A percentile compares a stretch with the other conserved stretches of the same genome.
Evolutionary conservation across 2,888 invertebrate genomes (phyloP).

Genomic region (Germaria angustata): DNA sequence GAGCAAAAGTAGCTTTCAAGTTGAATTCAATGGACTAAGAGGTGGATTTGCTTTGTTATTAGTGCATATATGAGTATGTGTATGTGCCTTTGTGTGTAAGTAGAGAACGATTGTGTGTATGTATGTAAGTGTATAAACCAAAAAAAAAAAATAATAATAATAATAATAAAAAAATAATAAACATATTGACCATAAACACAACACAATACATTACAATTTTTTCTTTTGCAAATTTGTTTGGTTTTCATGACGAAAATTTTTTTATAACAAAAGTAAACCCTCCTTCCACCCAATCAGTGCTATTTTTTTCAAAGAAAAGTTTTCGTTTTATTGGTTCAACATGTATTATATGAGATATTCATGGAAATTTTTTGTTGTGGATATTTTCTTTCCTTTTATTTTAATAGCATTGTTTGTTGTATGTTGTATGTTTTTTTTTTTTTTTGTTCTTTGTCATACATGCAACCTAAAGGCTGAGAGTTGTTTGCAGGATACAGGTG

Average conservation of each 20-base stretch:
- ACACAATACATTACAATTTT: conserved; percentile 45
- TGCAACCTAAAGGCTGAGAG: conserved; percentile 2
- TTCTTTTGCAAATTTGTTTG: conserved; percentile 52
- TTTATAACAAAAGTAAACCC: neutral
- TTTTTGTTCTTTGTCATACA: neutral
- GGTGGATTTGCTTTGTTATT: conserved; percentile 48
- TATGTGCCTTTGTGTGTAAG: neutral
- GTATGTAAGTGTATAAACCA: conserved; percentile 10
- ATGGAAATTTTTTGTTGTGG: conserved; percentile 22
- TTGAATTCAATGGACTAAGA: conserved; percentile 30
- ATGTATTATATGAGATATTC: conserved; percentile 48
- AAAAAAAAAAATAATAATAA: conserved; percentile 58
- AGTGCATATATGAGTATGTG: neutral
- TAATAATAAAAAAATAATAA: conserved; percentile 56
- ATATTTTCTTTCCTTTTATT: conserved; percentile 17
- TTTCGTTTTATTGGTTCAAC: conserved; percentile 56
- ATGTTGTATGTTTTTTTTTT: neutral
- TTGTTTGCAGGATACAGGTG: conserved; percentile 23
- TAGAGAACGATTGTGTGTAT: conserved; percentile 20
- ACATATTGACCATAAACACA: conserved; percentile 65
- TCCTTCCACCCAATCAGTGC: too few relatives aligned
- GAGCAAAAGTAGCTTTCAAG: conserved; percentile 9
- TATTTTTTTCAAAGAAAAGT: conserved; percentile 18
- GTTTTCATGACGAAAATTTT: conserved; percentile 38
- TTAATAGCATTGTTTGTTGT: conserved; percentile 25